Conservation (phyloP, 2,888 invertebrate genomes). For the Ophion obscuratus region DNA sequence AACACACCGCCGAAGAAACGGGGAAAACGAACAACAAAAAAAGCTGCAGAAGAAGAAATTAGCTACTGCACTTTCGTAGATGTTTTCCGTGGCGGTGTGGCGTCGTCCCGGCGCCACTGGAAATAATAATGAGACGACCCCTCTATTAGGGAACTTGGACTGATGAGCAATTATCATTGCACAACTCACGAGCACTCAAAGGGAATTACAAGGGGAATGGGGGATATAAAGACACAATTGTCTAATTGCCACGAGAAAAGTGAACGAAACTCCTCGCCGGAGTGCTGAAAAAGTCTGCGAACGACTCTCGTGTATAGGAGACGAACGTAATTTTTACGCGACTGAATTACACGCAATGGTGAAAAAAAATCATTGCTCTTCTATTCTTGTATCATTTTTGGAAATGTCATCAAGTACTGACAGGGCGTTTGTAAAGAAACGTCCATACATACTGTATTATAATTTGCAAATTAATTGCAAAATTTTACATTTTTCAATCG, state of each 20-base stretch:
- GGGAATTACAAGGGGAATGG: constrained; percentile 19
- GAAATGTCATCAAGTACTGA: neutral
- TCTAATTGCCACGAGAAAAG: constrained; percentile 72
- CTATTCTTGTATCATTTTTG: neutral
- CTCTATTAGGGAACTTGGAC: constrained; percentile 73
- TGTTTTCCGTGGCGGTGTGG: constrained; percentile 39
- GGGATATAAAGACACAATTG: constrained; percentile 30
- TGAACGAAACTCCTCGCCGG: constrained; percentile 70
- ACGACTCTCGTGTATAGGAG: constrained; percentile 6
- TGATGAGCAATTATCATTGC: constrained; percentile 78
- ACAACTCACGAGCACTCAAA: constrained; percentile 69
- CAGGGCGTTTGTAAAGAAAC: neutral
- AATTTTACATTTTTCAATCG: neutral
- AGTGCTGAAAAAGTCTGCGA: constrained; percentile 22
- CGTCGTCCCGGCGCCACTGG: constrained; percentile 72
- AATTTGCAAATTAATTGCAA: neutral
- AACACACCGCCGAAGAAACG: neutral
- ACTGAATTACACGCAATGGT: neutral
- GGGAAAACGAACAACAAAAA: constrained; percentile 1
- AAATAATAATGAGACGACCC: constrained; percentile 72
- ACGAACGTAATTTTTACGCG: neutral
- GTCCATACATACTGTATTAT: neutral
- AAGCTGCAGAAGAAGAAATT: constrained; percentile 32
- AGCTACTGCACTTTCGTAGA: constrained; percentile 34
- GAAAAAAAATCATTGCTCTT: neutral